Evolutionary conservation across 2,113 vertebrate species (phyloP).

Genomic region (Nematolebias whitei): DNA sequence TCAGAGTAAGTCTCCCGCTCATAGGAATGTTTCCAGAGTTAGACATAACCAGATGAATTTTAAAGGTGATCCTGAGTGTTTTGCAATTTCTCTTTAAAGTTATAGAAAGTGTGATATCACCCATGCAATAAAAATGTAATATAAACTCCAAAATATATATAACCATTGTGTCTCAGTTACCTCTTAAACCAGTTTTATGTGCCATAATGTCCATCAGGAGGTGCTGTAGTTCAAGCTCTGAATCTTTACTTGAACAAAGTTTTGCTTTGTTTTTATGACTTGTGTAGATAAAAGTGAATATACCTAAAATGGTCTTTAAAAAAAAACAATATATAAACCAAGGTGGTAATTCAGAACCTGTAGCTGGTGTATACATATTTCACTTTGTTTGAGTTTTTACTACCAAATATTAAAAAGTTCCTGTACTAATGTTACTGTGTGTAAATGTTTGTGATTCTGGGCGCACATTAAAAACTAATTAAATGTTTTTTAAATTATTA

Average conservation of each 20-base stretch:
- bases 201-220: conserved; percentile 49
- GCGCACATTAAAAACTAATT: conserved; percentile 9
- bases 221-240: conserved; percentile 34
- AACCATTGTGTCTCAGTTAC: neutral
- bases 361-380: neutral
- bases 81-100: neutral
- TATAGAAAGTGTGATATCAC: no score
- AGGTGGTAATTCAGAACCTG: neutral
- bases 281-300: neutral
- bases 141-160: neutral
- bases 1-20: neutral
- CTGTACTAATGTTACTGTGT: neutral
- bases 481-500: neutral
- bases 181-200: neutral
- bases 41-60: neutral
- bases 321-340: neutral
- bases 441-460: neutral
- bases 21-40: neutral
- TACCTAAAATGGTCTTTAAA: neutral
- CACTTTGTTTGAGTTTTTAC: neutral
- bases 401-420: neutral
- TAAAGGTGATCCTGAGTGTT: neutral
- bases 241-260: neutral
- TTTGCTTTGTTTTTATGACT: neutral
- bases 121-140: neutral